Base-by-base conservation (phyloP, 2,888 invertebrate genomes). In the Caenorhabditis sp. region DNA sequence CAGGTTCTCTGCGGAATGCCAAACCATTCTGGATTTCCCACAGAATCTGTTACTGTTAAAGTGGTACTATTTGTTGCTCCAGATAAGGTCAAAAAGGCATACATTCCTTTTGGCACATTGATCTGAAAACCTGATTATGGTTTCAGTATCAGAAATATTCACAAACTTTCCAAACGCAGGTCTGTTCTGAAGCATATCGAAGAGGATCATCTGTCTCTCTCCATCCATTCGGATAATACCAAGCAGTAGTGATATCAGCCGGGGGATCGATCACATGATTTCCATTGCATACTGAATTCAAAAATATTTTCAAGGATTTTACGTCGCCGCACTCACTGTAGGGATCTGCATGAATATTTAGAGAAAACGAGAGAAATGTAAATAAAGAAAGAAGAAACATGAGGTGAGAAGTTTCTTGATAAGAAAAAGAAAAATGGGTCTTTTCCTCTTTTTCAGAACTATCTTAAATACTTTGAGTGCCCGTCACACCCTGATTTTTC, bases 101-200 rank as follows among this genome's bases (percentile, higher is more conserved):
- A 58, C n/a, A 70, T 26, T 31, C 70, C 70, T 44, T 70, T 70
- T 14, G 70, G 70, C 10, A 70, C 70, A 58, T 58, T 70, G 19
- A 70, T 58, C 70, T 70, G 14, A 14, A 59, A 28, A 38, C 2
- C 12, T 10, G 12, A 6, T 38, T 6, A 38, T 10, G 38, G 12
- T 38, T 38, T 38, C 12, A 31, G 31, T 31, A 31, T 58, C 4
- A 31, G 5, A 14, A 31, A 6, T 28, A 8, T n/a, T 1, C 12
- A 58, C 12, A n/a, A n/a, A 70, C 70, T 54, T 70, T 70, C 70
- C 70, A 70, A 28, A 19, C 10, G n/a, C 70, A 70, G 6, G n/a
- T 70, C 44, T 70, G 70, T 58, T 70, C 44, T 4, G 26, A 28
- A 6, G 58, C 70, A 41, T 44, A 70, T 10, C 4, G 26, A 8